Percentiles rank a stretch among this genome's conserved stretches.
These are phyloP conservation scores for Mustelus asterias DNA, from an alignment of 2,113 vertebrate genomes.

Conservation along the genomic window DNA sequence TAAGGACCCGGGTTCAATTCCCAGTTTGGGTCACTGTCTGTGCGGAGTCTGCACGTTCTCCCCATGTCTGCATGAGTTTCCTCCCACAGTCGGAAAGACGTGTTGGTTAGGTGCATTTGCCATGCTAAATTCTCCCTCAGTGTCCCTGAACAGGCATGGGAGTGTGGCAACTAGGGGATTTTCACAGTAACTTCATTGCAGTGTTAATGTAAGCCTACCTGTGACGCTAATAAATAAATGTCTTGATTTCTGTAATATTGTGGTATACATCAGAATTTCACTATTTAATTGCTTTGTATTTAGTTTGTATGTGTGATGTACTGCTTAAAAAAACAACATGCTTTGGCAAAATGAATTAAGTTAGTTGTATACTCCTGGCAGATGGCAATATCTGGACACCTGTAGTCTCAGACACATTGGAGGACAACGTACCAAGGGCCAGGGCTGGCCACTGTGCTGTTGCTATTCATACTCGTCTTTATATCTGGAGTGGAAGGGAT, in stretches of 20 bases:
- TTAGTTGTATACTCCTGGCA: conserved; percentile 49
- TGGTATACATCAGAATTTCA: neutral
- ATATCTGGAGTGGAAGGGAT: conserved; percentile 93
- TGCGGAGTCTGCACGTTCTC: too few species aligned
- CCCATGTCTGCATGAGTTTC: too few species aligned
- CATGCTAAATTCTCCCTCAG: too few species aligned
- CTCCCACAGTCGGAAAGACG: too few species aligned
- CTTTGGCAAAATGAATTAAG: conserved; percentile 7
- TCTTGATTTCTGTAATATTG: neutral
- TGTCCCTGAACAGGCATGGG: too few species aligned
- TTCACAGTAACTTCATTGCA: too few species aligned
- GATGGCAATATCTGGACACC: conserved; percentile 78
- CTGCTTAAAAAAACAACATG: neutral
- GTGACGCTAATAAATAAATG: too few species aligned
- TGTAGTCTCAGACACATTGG: conserved; percentile 65
- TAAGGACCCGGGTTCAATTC: too few species aligned
- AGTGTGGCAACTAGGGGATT: too few species aligned
- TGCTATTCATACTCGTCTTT: conserved; percentile 80
- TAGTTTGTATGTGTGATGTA: neutral
- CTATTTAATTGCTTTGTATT: neutral
- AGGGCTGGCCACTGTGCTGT: conserved; percentile 86
- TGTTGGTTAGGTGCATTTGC: too few species aligned
- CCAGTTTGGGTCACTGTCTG: too few species aligned
- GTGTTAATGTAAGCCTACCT: too few species aligned
- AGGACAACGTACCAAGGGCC: conserved; percentile 74